Evolutionary conservation across 53 echinoderm and acorn worm species (phyloP).

Genomic region (Paracentrotus lividus): DNA sequence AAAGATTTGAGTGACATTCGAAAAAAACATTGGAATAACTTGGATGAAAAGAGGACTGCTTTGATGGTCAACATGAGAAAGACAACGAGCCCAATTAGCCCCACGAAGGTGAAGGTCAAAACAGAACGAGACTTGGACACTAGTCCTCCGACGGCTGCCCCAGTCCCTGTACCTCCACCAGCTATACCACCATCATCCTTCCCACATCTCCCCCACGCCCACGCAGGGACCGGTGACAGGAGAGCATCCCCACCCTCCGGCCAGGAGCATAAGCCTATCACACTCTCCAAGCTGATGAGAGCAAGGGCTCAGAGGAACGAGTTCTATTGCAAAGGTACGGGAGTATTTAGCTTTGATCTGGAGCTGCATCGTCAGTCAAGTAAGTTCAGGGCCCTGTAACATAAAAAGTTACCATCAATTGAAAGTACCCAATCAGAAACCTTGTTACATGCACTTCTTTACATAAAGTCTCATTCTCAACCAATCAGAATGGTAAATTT

Average conservation of each 20-base stretch:
- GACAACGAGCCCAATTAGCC: conserved; percentile 79
- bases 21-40: background rate
- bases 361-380: conserved; percentile 94
- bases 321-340: conserved; percentile 95
- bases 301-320: conserved; percentile 93
- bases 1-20: background rate
- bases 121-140: conserved; percentile 70
- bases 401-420: too few relatives aligned
- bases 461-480: too few relatives aligned
- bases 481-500: too few relatives aligned
- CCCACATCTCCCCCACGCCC: conserved; percentile 38
- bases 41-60: background rate
- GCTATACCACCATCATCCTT: conserved; percentile 30
- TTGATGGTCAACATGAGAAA: conserved; percentile 79
- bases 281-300: conserved; percentile 93
- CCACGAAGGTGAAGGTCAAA: conserved; percentile 78
- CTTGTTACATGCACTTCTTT: too few relatives aligned
- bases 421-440: too few relatives aligned
- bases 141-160: conserved; percentile 53
- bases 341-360: conserved; percentile 97
- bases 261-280: conserved; percentile 90
- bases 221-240: background rate
- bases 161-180: conserved; percentile 50
- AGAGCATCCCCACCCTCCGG: background rate
- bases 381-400: conserved; percentile 78